phyloP scores from a whole-genome alignment of 37 sponge, comb jelly and placozoan species.

The Halisarca cf. caerulea region DNA sequence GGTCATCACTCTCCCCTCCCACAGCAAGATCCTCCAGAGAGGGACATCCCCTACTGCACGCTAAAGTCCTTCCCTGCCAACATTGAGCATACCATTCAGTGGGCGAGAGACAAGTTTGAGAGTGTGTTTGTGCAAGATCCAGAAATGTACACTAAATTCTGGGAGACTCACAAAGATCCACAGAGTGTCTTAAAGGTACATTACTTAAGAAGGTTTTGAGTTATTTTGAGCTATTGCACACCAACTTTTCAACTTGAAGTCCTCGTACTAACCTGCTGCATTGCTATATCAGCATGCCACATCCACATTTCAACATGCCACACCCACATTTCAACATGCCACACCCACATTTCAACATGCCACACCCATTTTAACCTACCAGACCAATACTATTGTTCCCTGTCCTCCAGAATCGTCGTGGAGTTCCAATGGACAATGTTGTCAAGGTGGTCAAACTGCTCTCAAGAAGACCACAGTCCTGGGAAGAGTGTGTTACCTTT shows the following conservation, averaged over 20 bases:
- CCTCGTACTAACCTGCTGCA: too few relatives aligned
- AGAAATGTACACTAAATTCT: conserved; percentile 78
- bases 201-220: too few relatives aligned
- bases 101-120: conserved; percentile 98
- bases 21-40: conserved; percentile 91
- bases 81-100: conserved; percentile 97
- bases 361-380: not conserved
- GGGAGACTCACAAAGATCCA: conserved; percentile 64
- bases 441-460: conserved; percentile 74
- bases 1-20: not conserved
- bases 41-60: conserved; percentile 94
- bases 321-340: too few relatives aligned
- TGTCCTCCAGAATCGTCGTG: too few relatives aligned
- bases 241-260: too few relatives aligned
- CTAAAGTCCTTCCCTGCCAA: conserved; percentile 96
- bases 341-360: not conserved
- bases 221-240: too few relatives aligned
- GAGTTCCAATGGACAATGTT: conserved; percentile 52
- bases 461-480: conserved; percentile 31
- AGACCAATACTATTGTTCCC: too few relatives aligned
- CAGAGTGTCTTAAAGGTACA: conserved; percentile 48
- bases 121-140: conserved; percentile 78
- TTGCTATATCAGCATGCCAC: too few relatives aligned
- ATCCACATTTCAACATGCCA: too few relatives aligned
- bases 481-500: conserved; percentile 65